Percentiles rank a stretch among this genome's conserved stretches.
Conservation (phyloP, 2,888 invertebrate species). For the Drosophila kokeensis region DNA sequence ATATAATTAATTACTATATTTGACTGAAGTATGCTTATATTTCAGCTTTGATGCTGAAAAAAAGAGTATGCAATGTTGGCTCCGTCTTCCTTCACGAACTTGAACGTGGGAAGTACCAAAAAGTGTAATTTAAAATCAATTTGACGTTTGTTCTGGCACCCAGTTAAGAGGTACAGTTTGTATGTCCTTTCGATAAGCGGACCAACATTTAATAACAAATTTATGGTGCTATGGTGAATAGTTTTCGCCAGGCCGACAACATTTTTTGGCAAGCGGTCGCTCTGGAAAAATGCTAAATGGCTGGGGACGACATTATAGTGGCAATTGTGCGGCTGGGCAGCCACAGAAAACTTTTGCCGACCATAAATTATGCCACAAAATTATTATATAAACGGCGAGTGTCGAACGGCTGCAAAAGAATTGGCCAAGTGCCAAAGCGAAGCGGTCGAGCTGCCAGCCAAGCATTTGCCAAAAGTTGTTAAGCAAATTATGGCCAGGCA, state of each 20-base stretch:
- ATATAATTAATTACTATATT: neutral
- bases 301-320: constrained; percentile 64
- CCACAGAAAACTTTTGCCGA: constrained; percentile 73
- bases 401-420: constrained; percentile 66
- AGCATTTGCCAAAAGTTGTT: constrained; percentile 74
- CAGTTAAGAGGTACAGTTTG: constrained; percentile 44
- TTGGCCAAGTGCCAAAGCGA: constrained; percentile 64
- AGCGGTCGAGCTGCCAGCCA: constrained; percentile 31
- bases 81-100: neutral
- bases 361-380: constrained; percentile 77
- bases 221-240: constrained; percentile 68
- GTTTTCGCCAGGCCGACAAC: constrained; percentile 67
- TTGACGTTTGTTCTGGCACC: constrained; percentile 59
- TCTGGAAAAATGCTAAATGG: constrained; percentile 69
- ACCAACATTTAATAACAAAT: constrained; percentile 64
- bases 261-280: constrained; percentile 44
- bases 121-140: constrained; percentile 77
- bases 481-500: constrained; percentile 76
- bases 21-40: neutral
- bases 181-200: constrained; percentile 67
- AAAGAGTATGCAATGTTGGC: neutral
- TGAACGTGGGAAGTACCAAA: constrained; percentile 5
- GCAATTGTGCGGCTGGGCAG: constrained; percentile 73
- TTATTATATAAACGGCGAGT: constrained; percentile 75
- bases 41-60: neutral